Evolutionary conservation across 2,888 invertebrate species (phyloP).

Genomic region (Scaptodrosophila latifasciaeformis): DNA sequence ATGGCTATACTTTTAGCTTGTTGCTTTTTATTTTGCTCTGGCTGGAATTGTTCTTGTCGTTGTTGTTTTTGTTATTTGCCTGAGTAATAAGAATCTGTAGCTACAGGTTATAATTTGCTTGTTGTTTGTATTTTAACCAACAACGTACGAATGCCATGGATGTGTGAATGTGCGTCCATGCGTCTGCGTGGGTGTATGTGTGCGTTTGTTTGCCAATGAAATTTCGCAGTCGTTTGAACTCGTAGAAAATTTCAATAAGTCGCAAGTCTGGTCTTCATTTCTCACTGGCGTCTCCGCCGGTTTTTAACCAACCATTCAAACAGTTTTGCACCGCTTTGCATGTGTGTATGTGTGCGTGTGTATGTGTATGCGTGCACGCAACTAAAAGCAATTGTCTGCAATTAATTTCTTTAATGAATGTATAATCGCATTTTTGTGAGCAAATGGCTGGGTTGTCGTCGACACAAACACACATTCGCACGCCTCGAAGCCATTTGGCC

Average conservation of each 20-base stretch:
- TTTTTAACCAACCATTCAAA: too few relatives aligned
- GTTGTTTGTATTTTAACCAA: conserved; percentile 21
- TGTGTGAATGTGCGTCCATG: too few relatives aligned
- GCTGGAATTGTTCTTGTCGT: not conserved
- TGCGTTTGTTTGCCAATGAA: not conserved
- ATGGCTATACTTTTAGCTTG: conserved; percentile 25
- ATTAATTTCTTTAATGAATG: conserved; percentile 69
- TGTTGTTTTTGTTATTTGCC: not conserved
- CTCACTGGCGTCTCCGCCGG: too few relatives aligned
- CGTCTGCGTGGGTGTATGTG: too few relatives aligned
- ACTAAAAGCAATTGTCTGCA: conserved; percentile 54
- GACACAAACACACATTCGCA: not conserved
- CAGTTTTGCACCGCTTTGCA: too few relatives aligned
- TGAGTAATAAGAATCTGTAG: conserved; percentile 5
- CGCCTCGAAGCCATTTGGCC: conserved; percentile 59
- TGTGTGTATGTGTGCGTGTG: conserved; percentile 6
- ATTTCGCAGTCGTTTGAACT: conserved; percentile 26
- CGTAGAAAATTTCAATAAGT: conserved; percentile 51
- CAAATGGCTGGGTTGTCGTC: not conserved
- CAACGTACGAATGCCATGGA: too few relatives aligned
- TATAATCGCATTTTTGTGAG: conserved; percentile 68
- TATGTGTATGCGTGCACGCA: conserved; percentile 18
- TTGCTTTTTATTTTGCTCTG: conserved; percentile 17
- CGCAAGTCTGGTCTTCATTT: too few relatives aligned
- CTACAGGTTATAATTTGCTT: conserved; percentile 12